Percentiles rank a stretch among this genome's conserved stretches.
These are phyloP conservation scores for Heterotis niloticus DNA, from an alignment of 2,113 vertebrate species.

Conservation along the genomic window DNA sequence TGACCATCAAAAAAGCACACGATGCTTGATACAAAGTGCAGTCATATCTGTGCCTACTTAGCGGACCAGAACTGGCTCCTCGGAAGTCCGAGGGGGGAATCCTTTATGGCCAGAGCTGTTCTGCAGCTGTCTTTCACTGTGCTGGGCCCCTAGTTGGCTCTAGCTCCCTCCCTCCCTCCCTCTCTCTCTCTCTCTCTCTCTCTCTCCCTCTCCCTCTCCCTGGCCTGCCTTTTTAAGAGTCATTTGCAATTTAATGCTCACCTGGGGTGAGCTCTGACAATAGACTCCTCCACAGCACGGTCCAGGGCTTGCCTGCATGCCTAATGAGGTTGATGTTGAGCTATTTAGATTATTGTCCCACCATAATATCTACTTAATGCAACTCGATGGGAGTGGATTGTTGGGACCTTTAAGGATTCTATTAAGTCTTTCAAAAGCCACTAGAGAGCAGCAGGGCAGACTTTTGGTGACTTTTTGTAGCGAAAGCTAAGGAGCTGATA, in stretches of 20 bases:
- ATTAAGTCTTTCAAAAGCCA: constrained; percentile 94
- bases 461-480: constrained; percentile 56
- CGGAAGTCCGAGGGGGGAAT: constrained; percentile 85
- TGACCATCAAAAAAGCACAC: too few relatives aligned
- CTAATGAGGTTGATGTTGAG: constrained; percentile 93
- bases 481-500: neutral
- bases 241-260: constrained; percentile 99
- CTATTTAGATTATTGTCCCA: constrained; percentile 95
- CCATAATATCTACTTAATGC: constrained; percentile 98
- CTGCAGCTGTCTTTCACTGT: constrained; percentile 82
- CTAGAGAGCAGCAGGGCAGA: constrained; percentile 70
- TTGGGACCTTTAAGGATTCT: constrained; percentile 94
- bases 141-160: constrained; percentile 71
- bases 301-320: constrained; percentile 79
- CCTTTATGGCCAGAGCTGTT: constrained; percentile 78
- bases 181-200: constrained; percentile 65
- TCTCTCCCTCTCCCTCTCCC: constrained; percentile 60
- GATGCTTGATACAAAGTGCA: too few relatives aligned
- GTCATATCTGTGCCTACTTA: too few relatives aligned
- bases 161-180: constrained; percentile 74
- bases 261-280: constrained; percentile 92
- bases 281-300: constrained; percentile 81
- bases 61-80: constrained; percentile 68
- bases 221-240: constrained; percentile 81
- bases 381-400: constrained; percentile 92